Base-by-base conservation (phyloP, 2,797 vertebrate species). In the Danio jaintianensis region DNA sequence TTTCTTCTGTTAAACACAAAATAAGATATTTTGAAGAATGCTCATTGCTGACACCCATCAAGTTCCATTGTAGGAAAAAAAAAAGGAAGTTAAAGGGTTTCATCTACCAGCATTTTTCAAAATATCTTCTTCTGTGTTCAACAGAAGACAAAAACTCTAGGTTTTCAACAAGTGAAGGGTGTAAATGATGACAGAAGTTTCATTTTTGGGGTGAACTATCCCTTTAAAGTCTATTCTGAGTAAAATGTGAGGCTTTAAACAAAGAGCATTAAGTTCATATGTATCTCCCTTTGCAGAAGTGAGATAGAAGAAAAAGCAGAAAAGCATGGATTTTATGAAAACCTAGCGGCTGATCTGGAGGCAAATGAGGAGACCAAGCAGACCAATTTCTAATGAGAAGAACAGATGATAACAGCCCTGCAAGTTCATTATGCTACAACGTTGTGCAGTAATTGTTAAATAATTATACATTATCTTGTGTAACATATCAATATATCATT, bases 201-300 rank as follows among this genome's bases (percentile, higher is more conserved):
- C n/a, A 29, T 29, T 29, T 29, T 29, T 29, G 29, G 29, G 29
- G 29, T 3, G 3, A 29, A 29, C 29, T 29, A n/a, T n/a, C n/a
- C n/a, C n/a, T n/a, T n/a, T n/a, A n/a, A n/a, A n/a, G 61, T 29
- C 2, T 29, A 55, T 9, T 11, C 13, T 18, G 3, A 12, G 50
- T 18, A 40, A 7, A 38, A 10, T 18, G 20, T 13, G 63, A 64
- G n/a, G 16, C n/a, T 45, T 55, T 76, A n/a, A 66, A 36, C 6
- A 38, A 48, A 47, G 15, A 61, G 29, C 12, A 61, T 70, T 42
- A 42, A 6, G 18, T 58, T 1, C 22, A 52, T 68, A 84, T 50
- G 16, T 85, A 42, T 87, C 36, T 85, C 86, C 52, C 75, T 29
- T 84, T 83, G 22, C 88, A 92, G 89, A 71, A 36, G 80, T 13